A percentile compares a stretch with the other conserved stretches of the same genome.
Evolutionary conservation across 2,113 vertebrate genomes (phyloP).

Genomic region (Myrmecobius fasciatus): DNA sequence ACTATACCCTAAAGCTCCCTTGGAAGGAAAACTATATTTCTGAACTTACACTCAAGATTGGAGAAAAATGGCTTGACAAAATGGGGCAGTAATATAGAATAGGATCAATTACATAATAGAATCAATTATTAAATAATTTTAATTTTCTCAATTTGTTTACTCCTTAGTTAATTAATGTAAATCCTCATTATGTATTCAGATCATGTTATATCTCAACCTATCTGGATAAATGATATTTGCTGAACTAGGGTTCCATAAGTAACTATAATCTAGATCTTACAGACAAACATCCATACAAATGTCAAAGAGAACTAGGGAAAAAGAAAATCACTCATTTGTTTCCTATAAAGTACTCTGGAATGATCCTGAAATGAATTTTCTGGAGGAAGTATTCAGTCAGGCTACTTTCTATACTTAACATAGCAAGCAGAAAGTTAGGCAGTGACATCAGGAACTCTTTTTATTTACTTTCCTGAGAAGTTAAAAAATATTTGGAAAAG

Average conservation of each 20-base stretch:
- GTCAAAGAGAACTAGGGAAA: neutral
- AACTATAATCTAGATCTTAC: neutral
- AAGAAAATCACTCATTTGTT: neutral
- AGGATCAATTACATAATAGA: conserved; percentile 12
- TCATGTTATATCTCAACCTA: neutral
- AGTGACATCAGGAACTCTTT: neutral
- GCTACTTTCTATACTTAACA: neutral
- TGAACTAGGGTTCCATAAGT: neutral
- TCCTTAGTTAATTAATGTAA: conserved; percentile 13
- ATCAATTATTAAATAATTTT: conserved; percentile 1
- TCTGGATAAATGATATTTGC: neutral
- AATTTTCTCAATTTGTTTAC: conserved; percentile 3
- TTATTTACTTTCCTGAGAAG: neutral
- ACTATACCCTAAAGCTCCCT: neutral
- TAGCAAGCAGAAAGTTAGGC: neutral
- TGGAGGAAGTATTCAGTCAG: neutral
- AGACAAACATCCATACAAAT: neutral
- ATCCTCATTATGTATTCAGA: neutral
- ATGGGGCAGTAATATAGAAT: neutral
- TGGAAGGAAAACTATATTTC: neutral
- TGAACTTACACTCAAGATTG: neutral
- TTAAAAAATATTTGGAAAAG: neutral
- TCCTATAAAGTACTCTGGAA: neutral
- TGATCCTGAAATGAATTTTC: neutral
- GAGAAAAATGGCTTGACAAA: neutral